Evolutionary conservation across 2,888 invertebrate species (phyloP), one percentile per base, ranked within the genome.

Genomic region (Eristalinus aeneus): DNA sequence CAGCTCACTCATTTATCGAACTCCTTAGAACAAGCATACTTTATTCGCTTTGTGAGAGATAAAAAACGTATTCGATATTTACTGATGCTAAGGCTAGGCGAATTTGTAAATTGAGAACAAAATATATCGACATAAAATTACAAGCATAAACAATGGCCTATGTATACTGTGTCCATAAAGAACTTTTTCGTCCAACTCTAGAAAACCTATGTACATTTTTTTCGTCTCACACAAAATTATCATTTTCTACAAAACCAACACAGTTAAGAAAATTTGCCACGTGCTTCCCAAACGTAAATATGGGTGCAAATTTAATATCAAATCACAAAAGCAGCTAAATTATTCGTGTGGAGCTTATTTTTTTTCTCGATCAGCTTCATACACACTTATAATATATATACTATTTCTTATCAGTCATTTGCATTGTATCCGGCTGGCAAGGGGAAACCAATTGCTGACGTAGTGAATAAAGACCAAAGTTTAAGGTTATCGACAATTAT

Each of bases 401-500:
- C 39, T 32, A n/a, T 12, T 64, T 36, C 20, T 64, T 73, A 73
- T 73, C 73, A 73, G 27, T 54, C 8, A 32, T 22, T 16, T 27
- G 56, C 77, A 61, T 69, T 31, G 36, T 69, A 77, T 77, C 77
- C 77, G 69, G 63, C 54, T 63, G 16, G 16, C 16, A 46, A 46
- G 16, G 16, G 8, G 16, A 6, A 46, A 8, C 46, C 46, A 46
- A 46, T 46, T 46, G 46, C 8, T 46, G 46, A 46, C 46, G 46
- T 46, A 46, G 46, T 16, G 46, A 16, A 16, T 46, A 54, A 63
- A 64, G 58, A 39, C 31, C 64, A 54, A 64, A 56, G 63, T 77
- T 69, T 54, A 77, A 64, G 77, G 77, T 77, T 69, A 77, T 71
- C 71, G 22, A 1, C 22, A 1, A 67, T 65, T 58, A 67, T 31